Conservation (phyloP, 2,888 invertebrate genomes). For the Melipona bicolor region DNA sequence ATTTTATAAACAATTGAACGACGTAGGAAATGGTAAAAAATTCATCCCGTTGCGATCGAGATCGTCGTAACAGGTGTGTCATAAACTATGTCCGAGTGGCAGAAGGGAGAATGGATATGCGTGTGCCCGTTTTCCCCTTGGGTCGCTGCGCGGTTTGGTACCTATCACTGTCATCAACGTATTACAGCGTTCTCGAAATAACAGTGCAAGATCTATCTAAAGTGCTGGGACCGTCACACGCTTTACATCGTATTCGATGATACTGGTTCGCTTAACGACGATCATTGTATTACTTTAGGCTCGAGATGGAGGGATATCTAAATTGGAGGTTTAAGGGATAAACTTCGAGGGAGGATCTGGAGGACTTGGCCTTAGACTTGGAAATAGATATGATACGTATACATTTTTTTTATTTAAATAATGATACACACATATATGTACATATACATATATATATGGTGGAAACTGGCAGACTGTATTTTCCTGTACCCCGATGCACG, state of each 20-base stretch:
- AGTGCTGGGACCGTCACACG: constrained; percentile 23
- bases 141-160: neutral
- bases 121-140: constrained; percentile 30
- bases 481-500: neutral
- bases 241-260: constrained; percentile 6
- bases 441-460: too few species aligned
- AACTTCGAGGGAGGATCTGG: neutral
- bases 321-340: constrained; percentile 13
- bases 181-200: constrained; percentile 46
- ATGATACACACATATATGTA: neutral
- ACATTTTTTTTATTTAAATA: neutral
- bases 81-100: constrained; percentile 24
- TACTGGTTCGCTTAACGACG: constrained; percentile 1
- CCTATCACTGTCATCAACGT: constrained; percentile 45
- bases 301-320: constrained; percentile 5
- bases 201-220: constrained; percentile 30
- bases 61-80: constrained; percentile 11
- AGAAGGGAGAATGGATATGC: constrained; percentile 28
- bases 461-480: neutral
- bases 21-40: neutral
- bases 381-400: too few species aligned
- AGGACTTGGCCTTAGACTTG: neutral
- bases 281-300: constrained; percentile 13
- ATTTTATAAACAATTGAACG: constrained; percentile 12
- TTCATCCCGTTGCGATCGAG: neutral